phyloP scores from a whole-genome alignment of 2,888 invertebrate genomes.

The Lasioglossum calceatum region DNA sequence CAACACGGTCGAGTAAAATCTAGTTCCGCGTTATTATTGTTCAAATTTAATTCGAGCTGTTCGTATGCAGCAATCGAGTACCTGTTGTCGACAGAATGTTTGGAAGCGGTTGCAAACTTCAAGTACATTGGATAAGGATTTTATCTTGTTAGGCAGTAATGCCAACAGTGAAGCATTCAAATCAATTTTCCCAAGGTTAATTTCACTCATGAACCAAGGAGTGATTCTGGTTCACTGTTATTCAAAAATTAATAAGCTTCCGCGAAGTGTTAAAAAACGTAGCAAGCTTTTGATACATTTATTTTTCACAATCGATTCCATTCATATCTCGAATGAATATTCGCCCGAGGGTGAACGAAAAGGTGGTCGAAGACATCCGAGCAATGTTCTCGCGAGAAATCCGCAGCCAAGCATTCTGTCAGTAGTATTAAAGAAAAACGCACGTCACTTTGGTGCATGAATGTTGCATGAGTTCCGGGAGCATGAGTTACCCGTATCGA shows the following conservation, averaged over 20 bases:
- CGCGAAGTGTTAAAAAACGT: not conserved
- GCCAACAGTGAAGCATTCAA: no score
- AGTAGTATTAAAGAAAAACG: not conserved
- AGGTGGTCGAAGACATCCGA: not conserved
- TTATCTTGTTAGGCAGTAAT: no score
- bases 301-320: not conserved
- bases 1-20: not conserved
- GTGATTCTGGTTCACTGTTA: not conserved
- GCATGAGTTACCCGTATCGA: not conserved
- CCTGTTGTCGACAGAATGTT: not conserved
- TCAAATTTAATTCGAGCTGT: not conserved
- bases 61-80: not conserved
- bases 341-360: not conserved
- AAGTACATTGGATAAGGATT: not conserved
- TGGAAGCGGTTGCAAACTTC: not conserved
- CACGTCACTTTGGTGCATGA: conserved; percentile 5
- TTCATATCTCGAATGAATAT: not conserved
- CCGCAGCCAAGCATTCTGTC: not conserved
- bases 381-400: not conserved
- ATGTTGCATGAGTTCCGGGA: not conserved
- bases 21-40: not conserved
- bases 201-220: no score
- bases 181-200: no score
- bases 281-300: not conserved
- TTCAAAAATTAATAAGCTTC: not conserved